Evolutionary conservation across 2,113 vertebrate species (phyloP).

Genomic region (Vulpes ferrilata): DNA sequence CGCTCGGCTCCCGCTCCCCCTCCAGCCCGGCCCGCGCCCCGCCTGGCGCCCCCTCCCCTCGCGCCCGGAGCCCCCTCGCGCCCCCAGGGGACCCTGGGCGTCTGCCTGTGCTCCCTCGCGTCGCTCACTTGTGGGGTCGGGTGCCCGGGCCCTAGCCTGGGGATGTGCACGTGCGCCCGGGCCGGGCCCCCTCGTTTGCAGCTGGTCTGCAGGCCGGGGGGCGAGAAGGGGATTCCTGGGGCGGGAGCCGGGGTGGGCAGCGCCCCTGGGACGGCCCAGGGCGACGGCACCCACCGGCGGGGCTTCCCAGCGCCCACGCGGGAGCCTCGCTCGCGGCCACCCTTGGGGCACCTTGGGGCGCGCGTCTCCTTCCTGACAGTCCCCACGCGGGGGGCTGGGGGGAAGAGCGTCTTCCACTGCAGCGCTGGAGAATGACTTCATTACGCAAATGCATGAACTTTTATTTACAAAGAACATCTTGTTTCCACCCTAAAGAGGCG

Average conservation of each 20-base stretch:
- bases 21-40: neutral
- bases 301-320: too few relatives aligned
- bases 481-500: slow-evolving; percentile 90
- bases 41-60: neutral
- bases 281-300: neutral
- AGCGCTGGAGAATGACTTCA: slow-evolving; percentile 88
- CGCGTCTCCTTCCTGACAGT: slow-evolving; percentile 60
- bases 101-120: slow-evolving; percentile 56
- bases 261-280: slow-evolving; percentile 57
- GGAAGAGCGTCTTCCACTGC: slow-evolving; percentile 84
- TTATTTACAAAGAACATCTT: slow-evolving; percentile 93
- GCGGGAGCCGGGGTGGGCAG: neutral
- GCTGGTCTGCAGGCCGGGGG: neutral
- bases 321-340: too few relatives aligned
- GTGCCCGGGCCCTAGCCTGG: slow-evolving; percentile 45
- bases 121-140: slow-evolving; percentile 64
- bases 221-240: slow-evolving; percentile 44
- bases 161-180: too few relatives aligned
- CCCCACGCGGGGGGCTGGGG: slow-evolving; percentile 44
- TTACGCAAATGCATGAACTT: slow-evolving; percentile 89
- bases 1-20: too few relatives aligned
- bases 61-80: neutral
- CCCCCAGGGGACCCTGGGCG: slow-evolving; percentile 59
- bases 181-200: too few relatives aligned
- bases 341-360: too few relatives aligned